A percentile compares a stretch with the other conserved stretches of the same genome.
These are phyloP conservation scores for Saccopteryx leptura DNA, from an alignment of 2,113 vertebrate genomes.

Conservation along the genomic window DNA sequence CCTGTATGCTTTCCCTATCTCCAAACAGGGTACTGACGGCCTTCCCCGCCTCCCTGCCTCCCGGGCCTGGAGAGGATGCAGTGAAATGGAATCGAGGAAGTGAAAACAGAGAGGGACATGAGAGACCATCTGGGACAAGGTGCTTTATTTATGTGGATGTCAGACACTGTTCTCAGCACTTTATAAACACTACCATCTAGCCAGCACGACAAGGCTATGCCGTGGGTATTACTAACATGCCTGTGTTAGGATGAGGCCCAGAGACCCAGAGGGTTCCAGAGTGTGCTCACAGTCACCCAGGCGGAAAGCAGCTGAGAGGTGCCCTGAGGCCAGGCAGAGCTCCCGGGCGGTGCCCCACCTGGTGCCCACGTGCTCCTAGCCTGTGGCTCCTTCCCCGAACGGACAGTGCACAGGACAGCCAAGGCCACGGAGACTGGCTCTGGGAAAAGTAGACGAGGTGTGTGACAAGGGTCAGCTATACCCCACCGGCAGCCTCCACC, in stretches of 20 bases:
- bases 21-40: not conserved
- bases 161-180: not conserved
- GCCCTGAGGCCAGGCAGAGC: not conserved
- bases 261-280: not conserved
- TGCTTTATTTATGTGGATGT: not conserved
- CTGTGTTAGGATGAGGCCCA: not conserved
- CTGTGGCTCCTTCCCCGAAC: not conserved
- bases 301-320: not conserved
- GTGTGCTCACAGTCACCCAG: not conserved
- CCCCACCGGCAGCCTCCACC: fast-evolving
- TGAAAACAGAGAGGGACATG: not conserved
- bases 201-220: fast-evolving
- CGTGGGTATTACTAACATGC: fast-evolving
- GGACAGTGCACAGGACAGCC: too few relatives aligned
- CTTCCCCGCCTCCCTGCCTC: too few relatives aligned
- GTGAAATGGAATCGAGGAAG: not conserved
- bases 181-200: too few relatives aligned
- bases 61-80: not conserved
- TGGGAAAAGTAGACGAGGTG: not conserved
- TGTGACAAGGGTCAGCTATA: too few relatives aligned
- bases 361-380: not conserved
- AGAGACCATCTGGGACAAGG: not conserved
- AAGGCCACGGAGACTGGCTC: fast-evolving
- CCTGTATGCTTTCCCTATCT: not conserved
- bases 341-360: not conserved